Evolutionary conservation across 1,140 invertebrate species (phyloP), one percentile per base, ranked within the genome.

Genomic region (Anagrus nilaparvatae): DNA sequence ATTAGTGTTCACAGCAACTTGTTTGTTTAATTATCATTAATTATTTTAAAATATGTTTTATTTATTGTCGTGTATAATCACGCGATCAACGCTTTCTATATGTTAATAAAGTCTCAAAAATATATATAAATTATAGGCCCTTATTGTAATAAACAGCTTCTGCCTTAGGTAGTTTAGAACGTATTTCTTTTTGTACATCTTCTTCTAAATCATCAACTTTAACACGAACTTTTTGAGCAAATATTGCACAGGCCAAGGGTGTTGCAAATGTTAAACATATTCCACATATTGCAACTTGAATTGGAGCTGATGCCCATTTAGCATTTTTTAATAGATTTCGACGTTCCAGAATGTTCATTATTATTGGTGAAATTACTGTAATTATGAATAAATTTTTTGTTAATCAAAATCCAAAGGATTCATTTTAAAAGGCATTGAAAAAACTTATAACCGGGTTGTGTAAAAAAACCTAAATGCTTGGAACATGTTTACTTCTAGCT

Each of bases 191-290:
- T 50, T 59, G 56, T n/a, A 81, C 62, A 2, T 77, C 70, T 0
- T 63, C 23, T 47, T 84, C 81, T n/a, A 84, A 56, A 9, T 63
- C 65, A 25, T 67, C 53, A 9, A 77, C 72, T 3, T 62, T 41
- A 14, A 82, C 70, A 12, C 70, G 60, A 2, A 81, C 78, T n/a
- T 70, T 72, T 62, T 89, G 86, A 12, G 79, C 76, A 54, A 87
- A 88, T 29, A 89, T 65, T 3, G 86, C 85, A 56, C 86, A 90
- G 37, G 81, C 81, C 3, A 88, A 62, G 0, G 87, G 87, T 4
- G 85, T 88, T n/a, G 86, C 84, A 55, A 89, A 83, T 0, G 82
- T 81, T 5, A 89, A 65, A 47, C 80, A 80, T 14, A 84, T 53
- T 7, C 85, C 87, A 49, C 83, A 78, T 35, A 87, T 62, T 0